These are phyloP conservation scores for Irena cyanogastra DNA, from an alignment of 2,113 vertebrate species.

Conservation along the genomic window DNA sequence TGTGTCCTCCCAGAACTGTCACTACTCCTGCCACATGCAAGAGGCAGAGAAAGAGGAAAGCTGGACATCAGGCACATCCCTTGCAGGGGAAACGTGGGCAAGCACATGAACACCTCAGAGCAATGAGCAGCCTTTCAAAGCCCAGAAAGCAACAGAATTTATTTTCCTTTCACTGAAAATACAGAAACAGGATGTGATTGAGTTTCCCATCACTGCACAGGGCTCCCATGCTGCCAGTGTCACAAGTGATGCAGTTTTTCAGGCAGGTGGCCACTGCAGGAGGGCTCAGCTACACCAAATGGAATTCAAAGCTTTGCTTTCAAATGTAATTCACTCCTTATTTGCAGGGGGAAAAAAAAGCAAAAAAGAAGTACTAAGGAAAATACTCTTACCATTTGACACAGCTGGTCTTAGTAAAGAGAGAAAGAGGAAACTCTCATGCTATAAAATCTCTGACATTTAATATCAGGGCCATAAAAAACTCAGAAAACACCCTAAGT, in stretches of 20 bases:
- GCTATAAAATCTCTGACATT: not conserved
- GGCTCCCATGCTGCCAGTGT: not conserved
- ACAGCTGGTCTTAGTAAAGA: slow-evolving; percentile 31
- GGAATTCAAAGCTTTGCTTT: slow-evolving; percentile 51
- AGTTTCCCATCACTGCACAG: not conserved
- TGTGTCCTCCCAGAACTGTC: not conserved
- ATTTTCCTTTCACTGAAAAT: not conserved
- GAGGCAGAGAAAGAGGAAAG: not conserved
- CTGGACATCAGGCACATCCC: not conserved
- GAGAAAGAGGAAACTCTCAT: not conserved
- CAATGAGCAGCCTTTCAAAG: not conserved
- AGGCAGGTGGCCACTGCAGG: slow-evolving; percentile 42
- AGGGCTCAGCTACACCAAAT: not conserved
- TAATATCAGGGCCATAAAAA: not conserved
- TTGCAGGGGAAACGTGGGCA: not conserved
- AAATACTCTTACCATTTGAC: slow-evolving; percentile 22
- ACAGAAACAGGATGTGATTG: not conserved
- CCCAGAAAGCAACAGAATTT: not conserved
- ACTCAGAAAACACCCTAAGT: not conserved
- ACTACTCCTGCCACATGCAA: not conserved
- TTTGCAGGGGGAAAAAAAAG: not conserved
- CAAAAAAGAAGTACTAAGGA: not conserved
- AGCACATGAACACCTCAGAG: not conserved
- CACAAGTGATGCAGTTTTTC: not conserved
- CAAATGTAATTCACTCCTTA: slow-evolving; percentile 42